phyloP scores from a whole-genome alignment of 2,888 invertebrate genomes.

The Odontocerum albicorne region DNA sequence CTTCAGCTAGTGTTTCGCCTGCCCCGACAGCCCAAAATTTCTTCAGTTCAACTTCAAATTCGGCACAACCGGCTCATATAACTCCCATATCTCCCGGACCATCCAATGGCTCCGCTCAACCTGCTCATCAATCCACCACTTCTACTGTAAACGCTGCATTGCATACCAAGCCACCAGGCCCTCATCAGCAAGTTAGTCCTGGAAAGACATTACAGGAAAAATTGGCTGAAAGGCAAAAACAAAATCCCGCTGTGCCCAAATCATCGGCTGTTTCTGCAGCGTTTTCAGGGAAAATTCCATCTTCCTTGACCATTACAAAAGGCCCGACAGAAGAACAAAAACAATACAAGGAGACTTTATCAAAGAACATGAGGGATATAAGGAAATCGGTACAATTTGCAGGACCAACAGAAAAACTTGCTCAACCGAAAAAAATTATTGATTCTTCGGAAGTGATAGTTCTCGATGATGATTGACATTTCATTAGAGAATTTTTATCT shows the following conservation, averaged over 20 bases:
- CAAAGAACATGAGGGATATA: slow-evolving; percentile 40
- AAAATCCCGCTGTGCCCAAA: slow-evolving; percentile 42
- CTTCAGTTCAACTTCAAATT: slow-evolving; percentile 6
- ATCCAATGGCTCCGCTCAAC: background rate
- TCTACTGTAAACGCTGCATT: slow-evolving; percentile 44
- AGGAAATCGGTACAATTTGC: slow-evolving; percentile 23
- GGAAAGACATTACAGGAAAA: slow-evolving; percentile 70
- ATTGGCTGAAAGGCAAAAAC: slow-evolving; percentile 65
- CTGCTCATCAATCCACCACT: slow-evolving; percentile 38
- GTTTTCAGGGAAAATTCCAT: slow-evolving; percentile 51
- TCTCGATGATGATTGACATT: slow-evolving; percentile 48
- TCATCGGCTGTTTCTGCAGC: slow-evolving; percentile 48
- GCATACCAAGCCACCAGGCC: slow-evolving; percentile 49
- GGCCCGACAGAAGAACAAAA: slow-evolving; percentile 40
- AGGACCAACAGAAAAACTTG: slow-evolving; percentile 10
- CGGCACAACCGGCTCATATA: slow-evolving; percentile 17
- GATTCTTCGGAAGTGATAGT: slow-evolving; percentile 45
- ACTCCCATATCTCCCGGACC: slow-evolving; percentile 11
- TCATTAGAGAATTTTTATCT: no score
- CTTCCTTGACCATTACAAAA: slow-evolving; percentile 58
- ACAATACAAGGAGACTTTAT: slow-evolving; percentile 20
- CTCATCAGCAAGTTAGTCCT: slow-evolving; percentile 55
- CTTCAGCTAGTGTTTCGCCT: background rate
- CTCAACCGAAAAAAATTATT: slow-evolving; percentile 27
- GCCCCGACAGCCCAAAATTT: slow-evolving; percentile 8